These are phyloP conservation scores for Sarcophaga variegata DNA, from an alignment of 2,888 invertebrate species.

Conservation along the genomic window DNA sequence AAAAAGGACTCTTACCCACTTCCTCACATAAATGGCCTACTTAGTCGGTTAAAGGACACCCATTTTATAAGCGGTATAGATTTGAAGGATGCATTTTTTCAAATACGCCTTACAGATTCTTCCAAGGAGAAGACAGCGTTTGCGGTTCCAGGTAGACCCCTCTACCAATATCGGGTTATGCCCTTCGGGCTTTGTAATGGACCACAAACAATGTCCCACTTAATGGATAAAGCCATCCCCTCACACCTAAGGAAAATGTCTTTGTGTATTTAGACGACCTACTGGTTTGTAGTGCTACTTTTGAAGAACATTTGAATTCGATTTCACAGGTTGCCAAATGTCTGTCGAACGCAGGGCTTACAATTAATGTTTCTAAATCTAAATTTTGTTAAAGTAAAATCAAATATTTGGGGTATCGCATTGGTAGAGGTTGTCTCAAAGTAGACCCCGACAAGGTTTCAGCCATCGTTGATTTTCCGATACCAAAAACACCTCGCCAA, in stretches of 20 bases:
- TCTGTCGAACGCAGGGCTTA: constrained; percentile 9
- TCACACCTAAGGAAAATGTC: too few relatives aligned
- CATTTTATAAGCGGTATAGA: constrained; percentile 13
- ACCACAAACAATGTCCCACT: constrained; percentile 5
- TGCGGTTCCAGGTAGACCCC: constrained; percentile 4
- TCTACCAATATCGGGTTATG: constrained; percentile 36
- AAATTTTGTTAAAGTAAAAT: constrained; percentile 13
- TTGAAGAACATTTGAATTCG: not conserved
- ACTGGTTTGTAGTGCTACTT: too few relatives aligned
- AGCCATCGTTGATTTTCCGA: too few relatives aligned
- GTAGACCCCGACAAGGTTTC: too few relatives aligned
- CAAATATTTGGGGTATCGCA: constrained; percentile 31
- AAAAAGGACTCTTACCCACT: too few relatives aligned
- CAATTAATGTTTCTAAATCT: not conserved
- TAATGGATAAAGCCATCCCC: not conserved
- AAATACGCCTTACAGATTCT: too few relatives aligned
- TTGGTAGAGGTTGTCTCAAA: not conserved
- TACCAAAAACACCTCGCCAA: not conserved
- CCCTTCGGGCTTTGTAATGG: constrained; percentile 31
- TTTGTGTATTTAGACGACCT: too few relatives aligned
- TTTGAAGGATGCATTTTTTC: constrained; percentile 15
- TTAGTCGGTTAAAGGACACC: too few relatives aligned
- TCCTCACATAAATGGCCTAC: too few relatives aligned
- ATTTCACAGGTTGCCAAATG: constrained; percentile 20
- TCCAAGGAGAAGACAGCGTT: constrained; percentile 2